Base-by-base conservation (phyloP, 2,113 vertebrate genomes). In the Oreochromis niloticus region DNA sequence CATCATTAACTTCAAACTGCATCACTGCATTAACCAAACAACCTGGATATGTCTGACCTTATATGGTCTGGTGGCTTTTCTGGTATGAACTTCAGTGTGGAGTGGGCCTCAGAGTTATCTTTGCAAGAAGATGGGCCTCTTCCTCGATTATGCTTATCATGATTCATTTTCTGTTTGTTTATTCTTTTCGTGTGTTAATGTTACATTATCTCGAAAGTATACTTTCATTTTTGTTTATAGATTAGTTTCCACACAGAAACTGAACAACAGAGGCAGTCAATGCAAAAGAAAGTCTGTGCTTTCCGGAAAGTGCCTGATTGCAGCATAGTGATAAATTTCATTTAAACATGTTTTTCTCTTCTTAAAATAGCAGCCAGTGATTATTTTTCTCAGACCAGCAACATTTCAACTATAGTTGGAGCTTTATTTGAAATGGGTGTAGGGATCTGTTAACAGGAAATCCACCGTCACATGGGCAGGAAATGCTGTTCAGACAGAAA, bases 391-490 rank as follows among this genome's bases (percentile, higher is more conserved):
- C 3, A 73, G 10, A 16, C 17, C 27, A 41, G 48, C 13, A 19
- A 17, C 6, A 9, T 81, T 16, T 88, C 30, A n/a, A 17, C 27
- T 66, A 22, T 43, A 75, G 55, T 56, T 55, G 48, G 43, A 19
- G 52, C 46, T 91, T 85, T 78, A 85, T 91, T 87, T 87, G 89
- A 17, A 84, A 34, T 91, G 92, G 94, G 90, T 90, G 93, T 92
- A 89, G 84, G 86, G 84, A 91, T 92, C 75, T 11, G 85, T 82
- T 87, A 87, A 94, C 95, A 96, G 96, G 95, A 96, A 96, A 94
- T 93, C 89, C 93, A 95, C 90, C 87, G 90, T 94, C 93, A 95
- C 92, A 93, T 86, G 94, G 85, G 82, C 96, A 96, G 96, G 96
- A 96, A 96, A 95, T 95, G 91, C 93, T 95, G 91, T 88, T 94